Evolutionary conservation across 2,113 vertebrate genomes (phyloP), one percentile per base, ranked within the genome.

Genomic region (Hyla sarda): DNA sequence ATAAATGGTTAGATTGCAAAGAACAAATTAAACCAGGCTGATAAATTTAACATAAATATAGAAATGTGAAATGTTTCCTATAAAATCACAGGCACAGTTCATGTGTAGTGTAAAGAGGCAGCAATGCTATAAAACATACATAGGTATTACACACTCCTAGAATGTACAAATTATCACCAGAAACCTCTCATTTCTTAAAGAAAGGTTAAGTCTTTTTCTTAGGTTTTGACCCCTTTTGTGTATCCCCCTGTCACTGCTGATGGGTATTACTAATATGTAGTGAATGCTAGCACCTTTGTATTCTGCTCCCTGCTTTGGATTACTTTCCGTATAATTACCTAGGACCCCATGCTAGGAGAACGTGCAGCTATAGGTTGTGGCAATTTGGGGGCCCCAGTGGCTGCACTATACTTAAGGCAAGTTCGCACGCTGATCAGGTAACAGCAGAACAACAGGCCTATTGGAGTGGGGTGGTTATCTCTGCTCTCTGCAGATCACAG

Each of bases 401-500:
- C 94, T 93, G 90, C 92, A 93, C 94, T 93, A 93, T 95, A 95
- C 95, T 95, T 94, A 95, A 96, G 93, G 91, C 92, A 91, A 95
- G 95, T 97, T 97, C 96, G 97, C 96, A 97, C 95, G 95, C 95
- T 88, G 95, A 97, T 96, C 95, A 89, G 90, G 93, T 97, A 91
- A 96, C 96, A 75, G 87, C 92, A 94, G 96, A 97, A 97, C 96
- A 97, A 96, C 93, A 93, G 92, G 92, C 91, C 92, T 93, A 95
- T 97, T 97, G 96, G 95, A 95, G 95, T 96, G 95, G 93, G 95
- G 94, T 95, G 95, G 94, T 94, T 96, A 94, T 96, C 95, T 96
- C 92, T 93, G 92, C 94, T 95, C 95, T 93, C 92, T 92, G 92
- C 95, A 95, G 95, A 95, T 95, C 96, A 96, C 95, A 95, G 95